phyloP scores from a whole-genome alignment of 2,888 invertebrate genomes.

The Synanthedon myopaeformis region DNA sequence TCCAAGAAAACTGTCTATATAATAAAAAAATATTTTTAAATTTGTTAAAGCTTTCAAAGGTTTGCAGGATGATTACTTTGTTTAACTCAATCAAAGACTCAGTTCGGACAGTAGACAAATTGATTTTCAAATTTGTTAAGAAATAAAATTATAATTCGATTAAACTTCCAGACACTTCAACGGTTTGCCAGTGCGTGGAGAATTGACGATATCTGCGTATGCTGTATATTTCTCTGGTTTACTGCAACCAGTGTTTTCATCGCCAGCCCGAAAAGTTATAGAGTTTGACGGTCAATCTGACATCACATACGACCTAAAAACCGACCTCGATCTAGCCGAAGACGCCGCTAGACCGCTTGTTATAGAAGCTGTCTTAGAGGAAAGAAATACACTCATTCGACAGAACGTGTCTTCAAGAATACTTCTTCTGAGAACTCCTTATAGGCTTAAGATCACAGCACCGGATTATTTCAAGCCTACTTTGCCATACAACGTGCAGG shows the following conservation, averaged over 20 bases:
- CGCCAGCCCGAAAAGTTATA: slow-evolving; percentile 78
- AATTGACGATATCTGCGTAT: slow-evolving; percentile 85
- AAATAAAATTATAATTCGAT: too few species aligned
- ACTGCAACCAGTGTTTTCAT: slow-evolving; percentile 81
- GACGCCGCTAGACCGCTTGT: slow-evolving; percentile 87
- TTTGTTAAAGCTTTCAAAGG: too few species aligned
- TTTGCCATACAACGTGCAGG: slow-evolving; percentile 84
- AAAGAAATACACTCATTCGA: slow-evolving; percentile 85
- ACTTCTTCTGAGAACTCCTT: slow-evolving; percentile 70
- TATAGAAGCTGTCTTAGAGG: slow-evolving; percentile 90
- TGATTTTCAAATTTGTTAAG: background rate
- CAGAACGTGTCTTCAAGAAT: slow-evolving; percentile 79
- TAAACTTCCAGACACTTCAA: slow-evolving; percentile 77
- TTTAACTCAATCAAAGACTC: too few species aligned
- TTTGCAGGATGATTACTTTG: too few species aligned
- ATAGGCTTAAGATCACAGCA: slow-evolving; percentile 80
- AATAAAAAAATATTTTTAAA: too few species aligned
- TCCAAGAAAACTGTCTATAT: too few species aligned
- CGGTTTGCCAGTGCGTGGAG: slow-evolving; percentile 88
- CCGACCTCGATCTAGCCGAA: slow-evolving; percentile 77
- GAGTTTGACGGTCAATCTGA: slow-evolving; percentile 74
- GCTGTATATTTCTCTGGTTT: slow-evolving; percentile 84
- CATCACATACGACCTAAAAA: slow-evolving; percentile 81
- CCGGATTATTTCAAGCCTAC: slow-evolving; percentile 92
- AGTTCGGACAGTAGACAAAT: too few species aligned